These are phyloP conservation scores for Cladorhizidae sp. DNA, from an alignment of 37 sponge, comb jelly and placozoan species.

Conservation along the genomic window DNA sequence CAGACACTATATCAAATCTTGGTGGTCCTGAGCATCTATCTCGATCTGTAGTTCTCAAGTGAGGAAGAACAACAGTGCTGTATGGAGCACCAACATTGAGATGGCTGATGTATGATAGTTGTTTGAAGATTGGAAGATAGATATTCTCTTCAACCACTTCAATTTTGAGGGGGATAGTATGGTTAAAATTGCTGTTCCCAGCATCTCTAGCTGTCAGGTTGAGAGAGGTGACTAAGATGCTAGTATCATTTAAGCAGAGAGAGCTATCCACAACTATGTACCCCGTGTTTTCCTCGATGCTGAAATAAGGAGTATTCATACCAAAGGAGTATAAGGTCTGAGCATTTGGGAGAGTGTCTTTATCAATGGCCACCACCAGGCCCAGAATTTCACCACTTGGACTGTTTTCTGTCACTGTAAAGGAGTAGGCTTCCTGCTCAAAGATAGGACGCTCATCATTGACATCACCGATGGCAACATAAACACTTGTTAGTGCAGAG, in stretches of 20 bases:
- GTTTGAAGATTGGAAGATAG: conserved; percentile 59
- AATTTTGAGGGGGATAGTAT: conserved; percentile 38
- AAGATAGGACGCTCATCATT: conserved; percentile 74
- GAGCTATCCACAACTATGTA: conserved; percentile 17
- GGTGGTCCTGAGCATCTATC: conserved; percentile 69
- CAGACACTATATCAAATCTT: conserved; percentile 34
- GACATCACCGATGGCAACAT: conserved; percentile 47
- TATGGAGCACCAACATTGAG: conserved; percentile 34
- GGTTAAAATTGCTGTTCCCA: background rate
- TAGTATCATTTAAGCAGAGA: conserved; percentile 39
- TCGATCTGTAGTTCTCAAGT: conserved; percentile 48
- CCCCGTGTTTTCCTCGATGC: conserved; percentile 39
- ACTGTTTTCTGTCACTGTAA: conserved; percentile 63
- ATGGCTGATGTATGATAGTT: conserved; percentile 67
- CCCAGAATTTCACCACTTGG: conserved; percentile 4
- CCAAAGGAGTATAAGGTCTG: conserved; percentile 35
- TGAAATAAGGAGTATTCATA: conserved; percentile 19
- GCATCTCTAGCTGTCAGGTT: conserved; percentile 51
- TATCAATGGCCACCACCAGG: conserved; percentile 41
- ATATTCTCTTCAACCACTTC: conserved; percentile 58
- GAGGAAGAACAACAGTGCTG: conserved; percentile 41
- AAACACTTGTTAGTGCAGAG: conserved; percentile 17
- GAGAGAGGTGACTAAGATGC: conserved; percentile 25
- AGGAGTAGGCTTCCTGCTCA: conserved; percentile 11
- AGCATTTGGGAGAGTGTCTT: conserved; percentile 58